Conservation (phyloP, 2,113 vertebrate species). For the Opisthocomus hoazin region DNA sequence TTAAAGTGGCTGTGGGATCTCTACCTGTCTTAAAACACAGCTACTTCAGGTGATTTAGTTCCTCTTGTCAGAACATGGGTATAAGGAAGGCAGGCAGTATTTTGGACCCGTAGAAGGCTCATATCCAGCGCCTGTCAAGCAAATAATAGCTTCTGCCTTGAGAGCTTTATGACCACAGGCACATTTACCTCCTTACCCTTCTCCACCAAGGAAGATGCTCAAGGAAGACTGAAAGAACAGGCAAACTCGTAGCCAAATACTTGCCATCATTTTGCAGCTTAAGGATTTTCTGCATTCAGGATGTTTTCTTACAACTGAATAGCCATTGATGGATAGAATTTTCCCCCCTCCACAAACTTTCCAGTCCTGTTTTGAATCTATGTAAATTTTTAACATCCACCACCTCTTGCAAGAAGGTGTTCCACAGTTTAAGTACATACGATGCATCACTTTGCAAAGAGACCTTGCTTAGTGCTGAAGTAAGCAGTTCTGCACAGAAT, state of each 20-base stretch:
- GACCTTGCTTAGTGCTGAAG: neutral
- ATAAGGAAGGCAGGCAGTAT: neutral
- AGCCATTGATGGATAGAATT: neutral
- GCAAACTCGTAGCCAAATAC: neutral
- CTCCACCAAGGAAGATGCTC: neutral
- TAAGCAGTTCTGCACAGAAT: neutral
- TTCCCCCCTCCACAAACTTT: too few relatives aligned
- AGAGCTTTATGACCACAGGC: neutral
- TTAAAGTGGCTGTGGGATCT: neutral
- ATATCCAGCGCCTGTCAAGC: neutral
- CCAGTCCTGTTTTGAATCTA: neutral
- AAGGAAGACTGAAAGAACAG: neutral
- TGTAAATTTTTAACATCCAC: neutral
- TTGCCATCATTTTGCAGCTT: neutral
- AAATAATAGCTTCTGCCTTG: neutral
- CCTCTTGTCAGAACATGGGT: neutral
- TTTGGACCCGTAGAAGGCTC: neutral
- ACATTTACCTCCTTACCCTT: neutral
- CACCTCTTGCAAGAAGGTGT: neutral
- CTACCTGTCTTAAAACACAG: neutral
- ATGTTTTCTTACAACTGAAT: neutral
- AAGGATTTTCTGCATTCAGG: neutral
- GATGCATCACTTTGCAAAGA: neutral
- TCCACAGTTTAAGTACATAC: neutral
- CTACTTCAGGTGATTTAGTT: neutral